phyloP scores from a whole-genome alignment of 2,888 invertebrate species.

The Thymelicus lineola region DNA sequence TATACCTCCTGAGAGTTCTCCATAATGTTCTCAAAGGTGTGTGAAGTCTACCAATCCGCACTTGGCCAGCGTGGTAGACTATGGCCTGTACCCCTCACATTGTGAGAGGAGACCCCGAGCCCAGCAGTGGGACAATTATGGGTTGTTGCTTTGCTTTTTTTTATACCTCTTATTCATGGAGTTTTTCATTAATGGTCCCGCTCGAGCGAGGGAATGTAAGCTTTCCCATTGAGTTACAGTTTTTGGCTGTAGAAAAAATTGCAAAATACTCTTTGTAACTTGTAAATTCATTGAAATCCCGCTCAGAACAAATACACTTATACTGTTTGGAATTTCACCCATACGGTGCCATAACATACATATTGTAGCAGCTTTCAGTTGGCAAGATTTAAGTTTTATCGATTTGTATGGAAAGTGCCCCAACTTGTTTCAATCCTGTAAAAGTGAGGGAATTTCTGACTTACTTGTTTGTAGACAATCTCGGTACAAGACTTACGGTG shows the following conservation, averaged over 20 bases:
- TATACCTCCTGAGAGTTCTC: no score
- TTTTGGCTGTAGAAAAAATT: not conserved
- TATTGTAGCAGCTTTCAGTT: constrained; percentile 61
- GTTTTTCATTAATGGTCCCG: not conserved
- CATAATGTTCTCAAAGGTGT: no score
- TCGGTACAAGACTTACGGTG: constrained; percentile 29
- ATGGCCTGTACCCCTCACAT: no score
- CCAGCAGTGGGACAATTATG: no score
- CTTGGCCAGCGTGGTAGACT: no score
- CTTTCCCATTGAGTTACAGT: not conserved
- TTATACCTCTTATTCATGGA: not conserved
- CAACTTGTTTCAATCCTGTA: constrained; percentile 25
- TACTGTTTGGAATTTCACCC: constrained; percentile 57
- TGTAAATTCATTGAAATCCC: constrained; percentile 24
- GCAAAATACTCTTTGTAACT: constrained; percentile 13
- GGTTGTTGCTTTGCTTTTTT: no score
- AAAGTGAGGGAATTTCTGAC: constrained; percentile 16
- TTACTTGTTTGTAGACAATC: constrained; percentile 30
- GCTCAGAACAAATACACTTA: constrained; percentile 46
- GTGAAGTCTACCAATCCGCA: no score
- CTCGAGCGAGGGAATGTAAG: not conserved
- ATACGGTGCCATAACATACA: constrained; percentile 55
- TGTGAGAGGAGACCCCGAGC: no score
- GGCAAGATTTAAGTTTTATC: constrained; percentile 51
- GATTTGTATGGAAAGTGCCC: constrained; percentile 48